A percentile compares a stretch with the other conserved stretches of the same genome.
Evolutionary conservation across 92 coral and sea anemone species (phyloP).

Genomic region (Muricea muricata): DNA sequence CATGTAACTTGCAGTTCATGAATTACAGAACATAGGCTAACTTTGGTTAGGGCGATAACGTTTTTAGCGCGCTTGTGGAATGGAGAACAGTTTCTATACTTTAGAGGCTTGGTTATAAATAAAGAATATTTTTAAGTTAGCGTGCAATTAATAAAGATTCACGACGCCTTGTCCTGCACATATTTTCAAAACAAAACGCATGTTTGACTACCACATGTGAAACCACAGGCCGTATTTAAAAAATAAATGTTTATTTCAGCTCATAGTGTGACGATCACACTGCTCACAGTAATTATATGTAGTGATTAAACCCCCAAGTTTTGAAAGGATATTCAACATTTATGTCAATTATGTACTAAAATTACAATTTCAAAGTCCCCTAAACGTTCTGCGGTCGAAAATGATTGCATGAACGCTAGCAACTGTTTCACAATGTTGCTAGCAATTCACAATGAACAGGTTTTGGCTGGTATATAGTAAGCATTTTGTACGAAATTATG

Average conservation of each 20-base stretch:
- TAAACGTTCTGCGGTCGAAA: background rate
- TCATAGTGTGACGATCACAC: background rate
- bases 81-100: no score
- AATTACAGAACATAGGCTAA: no score
- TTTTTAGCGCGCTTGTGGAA: no score
- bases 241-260: background rate
- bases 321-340: background rate
- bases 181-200: constrained; percentile 11
- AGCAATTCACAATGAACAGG: background rate
- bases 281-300: background rate
- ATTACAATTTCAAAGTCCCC: background rate
- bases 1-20: no score
- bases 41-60: no score
- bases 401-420: background rate
- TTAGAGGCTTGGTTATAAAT: no score
- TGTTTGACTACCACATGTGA: constrained; percentile 14
- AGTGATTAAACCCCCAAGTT: background rate
- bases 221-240: background rate
- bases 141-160: background rate
- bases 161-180: background rate
- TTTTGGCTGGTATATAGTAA: background rate
- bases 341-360: background rate
- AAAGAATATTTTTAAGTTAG: no score
- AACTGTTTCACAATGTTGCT: no score
- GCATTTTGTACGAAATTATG: background rate